phyloP scores from a whole-genome alignment of 37 sponge, comb jelly and placozoan genomes.

The Theonella swinhoei region DNA sequence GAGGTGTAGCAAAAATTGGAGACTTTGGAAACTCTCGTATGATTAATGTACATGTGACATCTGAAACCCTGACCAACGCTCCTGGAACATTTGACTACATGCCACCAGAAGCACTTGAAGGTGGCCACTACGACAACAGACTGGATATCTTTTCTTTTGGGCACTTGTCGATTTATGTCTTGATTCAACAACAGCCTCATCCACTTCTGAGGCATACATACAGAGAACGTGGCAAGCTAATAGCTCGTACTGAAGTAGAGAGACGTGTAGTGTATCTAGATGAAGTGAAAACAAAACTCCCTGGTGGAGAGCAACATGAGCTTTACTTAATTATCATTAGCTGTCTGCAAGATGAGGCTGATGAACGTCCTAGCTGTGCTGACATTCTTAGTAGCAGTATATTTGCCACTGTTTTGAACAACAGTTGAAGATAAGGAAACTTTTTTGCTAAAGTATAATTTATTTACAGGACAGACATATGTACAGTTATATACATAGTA shows the following conservation, averaged over 20 bases:
- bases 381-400: no score
- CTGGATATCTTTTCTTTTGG: not conserved
- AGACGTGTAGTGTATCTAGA: not conserved
- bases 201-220: not conserved
- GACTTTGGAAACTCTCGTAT: not conserved
- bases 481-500: no score
- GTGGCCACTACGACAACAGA: not conserved
- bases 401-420: no score
- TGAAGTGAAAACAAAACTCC: not conserved
- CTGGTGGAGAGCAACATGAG: not conserved
- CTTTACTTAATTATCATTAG: not conserved
- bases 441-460: no score
- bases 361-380: not conserved
- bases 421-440: no score
- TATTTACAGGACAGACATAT: no score
- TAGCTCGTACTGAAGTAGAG: not conserved
- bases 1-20: not conserved
- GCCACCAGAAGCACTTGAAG: conserved; percentile 11
- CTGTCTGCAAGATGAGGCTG: not conserved
- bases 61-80: not conserved
- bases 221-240: not conserved
- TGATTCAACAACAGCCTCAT: not conserved
- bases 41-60: not conserved
- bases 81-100: not conserved
- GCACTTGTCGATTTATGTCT: not conserved